Evolutionary conservation across 2,888 invertebrate species (phyloP).

Genomic region (Caradrina kadenii): DNA sequence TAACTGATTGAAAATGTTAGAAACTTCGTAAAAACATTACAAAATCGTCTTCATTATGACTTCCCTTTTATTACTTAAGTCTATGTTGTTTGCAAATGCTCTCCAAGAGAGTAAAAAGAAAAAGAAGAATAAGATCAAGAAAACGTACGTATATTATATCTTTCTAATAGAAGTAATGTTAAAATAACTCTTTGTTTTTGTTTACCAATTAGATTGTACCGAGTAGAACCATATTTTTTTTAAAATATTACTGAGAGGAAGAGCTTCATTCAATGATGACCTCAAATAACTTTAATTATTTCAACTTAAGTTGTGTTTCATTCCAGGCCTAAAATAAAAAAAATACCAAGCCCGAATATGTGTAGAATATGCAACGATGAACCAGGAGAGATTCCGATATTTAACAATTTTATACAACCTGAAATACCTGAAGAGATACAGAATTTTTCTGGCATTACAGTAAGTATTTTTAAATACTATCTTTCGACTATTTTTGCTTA

Average conservation of each 20-base stretch:
- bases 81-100: slow-evolving; percentile 82
- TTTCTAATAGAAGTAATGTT: neutral
- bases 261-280: neutral
- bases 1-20: neutral
- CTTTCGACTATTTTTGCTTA: neutral
- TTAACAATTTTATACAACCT: slow-evolving; percentile 78
- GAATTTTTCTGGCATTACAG: slow-evolving; percentile 81
- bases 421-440: slow-evolving; percentile 83
- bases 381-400: slow-evolving; percentile 82
- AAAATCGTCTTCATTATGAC: slow-evolving; percentile 70
- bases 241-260: neutral
- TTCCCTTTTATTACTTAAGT: slow-evolving; percentile 82
- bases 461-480: slow-evolving; percentile 67
- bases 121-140: slow-evolving; percentile 75
- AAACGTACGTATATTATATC: slow-evolving; percentile 71
- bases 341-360: slow-evolving; percentile 61
- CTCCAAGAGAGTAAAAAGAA: slow-evolving; percentile 79
- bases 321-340: slow-evolving; percentile 67
- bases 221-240: neutral
- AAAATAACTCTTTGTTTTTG: neutral
- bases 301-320: slow-evolving; percentile 13
- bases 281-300: neutral
- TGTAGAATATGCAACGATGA: slow-evolving; percentile 82
- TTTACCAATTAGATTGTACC: neutral
- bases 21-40: neutral